A percentile compares a stretch with the other conserved stretches of the same genome.
Evolutionary conservation across 2,888 invertebrate genomes (phyloP).

Genomic region (Acanthosepion esculentum): DNA sequence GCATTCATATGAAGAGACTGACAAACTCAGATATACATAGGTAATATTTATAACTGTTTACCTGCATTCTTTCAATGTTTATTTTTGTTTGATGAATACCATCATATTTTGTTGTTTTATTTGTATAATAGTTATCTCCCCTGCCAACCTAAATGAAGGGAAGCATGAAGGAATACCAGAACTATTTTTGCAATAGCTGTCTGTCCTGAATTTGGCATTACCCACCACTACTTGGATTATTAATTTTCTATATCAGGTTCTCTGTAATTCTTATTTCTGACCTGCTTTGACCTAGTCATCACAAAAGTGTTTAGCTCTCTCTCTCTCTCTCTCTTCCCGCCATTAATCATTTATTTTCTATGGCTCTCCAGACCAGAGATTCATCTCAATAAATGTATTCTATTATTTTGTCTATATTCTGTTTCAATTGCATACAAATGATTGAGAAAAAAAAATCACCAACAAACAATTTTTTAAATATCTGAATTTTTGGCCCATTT

Average conservation of each 20-base stretch:
- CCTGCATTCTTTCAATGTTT: background rate
- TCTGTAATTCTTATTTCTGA: background rate
- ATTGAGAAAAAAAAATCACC: too few species aligned
- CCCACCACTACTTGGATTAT: background rate
- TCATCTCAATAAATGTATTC: too few species aligned
- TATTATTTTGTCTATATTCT: too few species aligned
- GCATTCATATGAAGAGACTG: background rate
- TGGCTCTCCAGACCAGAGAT: too few species aligned
- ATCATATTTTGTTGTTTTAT: background rate
- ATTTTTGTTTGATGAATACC: background rate
- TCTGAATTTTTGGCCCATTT: too few species aligned
- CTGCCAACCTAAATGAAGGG: background rate
- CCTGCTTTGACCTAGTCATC: background rate
- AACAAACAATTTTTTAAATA: too few species aligned
- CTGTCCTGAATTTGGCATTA: background rate
- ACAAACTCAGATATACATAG: background rate
- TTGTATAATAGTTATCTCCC: background rate
- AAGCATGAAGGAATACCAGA: background rate
- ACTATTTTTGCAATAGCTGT: background rate
- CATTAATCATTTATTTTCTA: background rate
- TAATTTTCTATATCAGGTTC: conserved; percentile 21
- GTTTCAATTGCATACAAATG: too few species aligned
- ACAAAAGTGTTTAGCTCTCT: background rate
- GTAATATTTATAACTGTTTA: background rate
- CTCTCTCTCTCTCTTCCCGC: background rate